Conservation (phyloP, 1,140 invertebrate species). For the Thalassaphorura encarpata region DNA sequence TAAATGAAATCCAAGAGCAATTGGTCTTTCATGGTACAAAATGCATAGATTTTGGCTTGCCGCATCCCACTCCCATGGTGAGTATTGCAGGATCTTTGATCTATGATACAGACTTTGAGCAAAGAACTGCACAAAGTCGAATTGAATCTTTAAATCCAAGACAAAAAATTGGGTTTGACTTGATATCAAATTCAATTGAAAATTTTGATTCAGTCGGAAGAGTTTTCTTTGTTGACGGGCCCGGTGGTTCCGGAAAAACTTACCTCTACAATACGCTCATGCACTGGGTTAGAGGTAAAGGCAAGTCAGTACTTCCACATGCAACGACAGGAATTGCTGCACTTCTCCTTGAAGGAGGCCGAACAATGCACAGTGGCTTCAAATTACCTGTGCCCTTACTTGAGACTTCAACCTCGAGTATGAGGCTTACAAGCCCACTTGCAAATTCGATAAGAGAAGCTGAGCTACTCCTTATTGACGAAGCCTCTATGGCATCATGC, state of each 20-base stretch:
- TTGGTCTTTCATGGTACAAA: background rate
- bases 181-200: background rate
- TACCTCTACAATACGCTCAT: conserved; percentile 33
- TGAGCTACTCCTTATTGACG: conserved; percentile 13
- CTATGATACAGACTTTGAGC: background rate
- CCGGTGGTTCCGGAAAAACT: conserved; percentile 33
- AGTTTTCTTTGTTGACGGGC: conserved; percentile 9
- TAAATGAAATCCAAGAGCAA: background rate
- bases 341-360: conserved; percentile 14
- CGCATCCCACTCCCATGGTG: background rate
- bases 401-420: background rate
- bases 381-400: conserved; percentile 3
- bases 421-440: background rate
- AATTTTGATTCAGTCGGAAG: background rate
- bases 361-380: conserved; percentile 19
- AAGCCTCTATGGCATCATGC: conserved; percentile 4
- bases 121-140: background rate
- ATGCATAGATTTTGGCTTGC: background rate
- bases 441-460: background rate
- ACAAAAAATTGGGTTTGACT: background rate
- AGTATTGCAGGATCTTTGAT: background rate
- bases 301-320: conserved; percentile 15
- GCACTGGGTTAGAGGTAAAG: conserved; percentile 9
- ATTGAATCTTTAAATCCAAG: background rate
- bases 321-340: conserved; percentile 35